Percentiles rank a stretch among this genome's conserved stretches.
Evolutionary conservation across 2,797 vertebrate genomes (phyloP).

Genomic region (Platalea minor): DNA sequence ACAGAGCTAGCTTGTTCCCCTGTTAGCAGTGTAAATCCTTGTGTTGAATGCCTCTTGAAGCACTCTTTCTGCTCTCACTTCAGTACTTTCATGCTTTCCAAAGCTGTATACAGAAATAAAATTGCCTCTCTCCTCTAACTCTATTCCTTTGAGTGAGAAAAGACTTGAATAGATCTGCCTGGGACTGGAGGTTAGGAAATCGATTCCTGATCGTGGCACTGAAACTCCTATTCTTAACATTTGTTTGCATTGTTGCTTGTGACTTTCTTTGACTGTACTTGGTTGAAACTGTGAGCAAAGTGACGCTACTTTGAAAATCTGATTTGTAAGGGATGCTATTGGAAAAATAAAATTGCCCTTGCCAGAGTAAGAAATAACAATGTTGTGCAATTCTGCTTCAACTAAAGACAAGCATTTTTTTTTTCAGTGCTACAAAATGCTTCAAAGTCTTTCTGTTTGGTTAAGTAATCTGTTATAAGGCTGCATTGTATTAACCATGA

Average conservation of each 20-base stretch:
- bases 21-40: not conserved
- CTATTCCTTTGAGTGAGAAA: not conserved
- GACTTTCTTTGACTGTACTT: not conserved
- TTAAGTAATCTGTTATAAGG: not conserved
- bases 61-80: not conserved
- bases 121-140: not conserved
- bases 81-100: not conserved
- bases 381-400: not conserved
- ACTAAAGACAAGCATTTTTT: not conserved
- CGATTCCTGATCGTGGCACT: not conserved
- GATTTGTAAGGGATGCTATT: not conserved
- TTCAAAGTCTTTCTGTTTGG: not conserved
- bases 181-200: not conserved
- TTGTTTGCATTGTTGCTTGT: not conserved
- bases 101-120: not conserved
- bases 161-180: not conserved
- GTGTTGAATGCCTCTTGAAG: not conserved
- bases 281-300: not conserved
- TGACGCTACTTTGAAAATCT: not conserved
- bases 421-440: not conserved
- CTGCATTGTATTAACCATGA: not conserved
- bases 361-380: not conserved
- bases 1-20: not conserved
- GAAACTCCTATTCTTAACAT: not conserved
- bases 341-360: not conserved